phyloP scores from a whole-genome alignment of 2,888 invertebrate genomes.

The Drosophila lacicola region DNA sequence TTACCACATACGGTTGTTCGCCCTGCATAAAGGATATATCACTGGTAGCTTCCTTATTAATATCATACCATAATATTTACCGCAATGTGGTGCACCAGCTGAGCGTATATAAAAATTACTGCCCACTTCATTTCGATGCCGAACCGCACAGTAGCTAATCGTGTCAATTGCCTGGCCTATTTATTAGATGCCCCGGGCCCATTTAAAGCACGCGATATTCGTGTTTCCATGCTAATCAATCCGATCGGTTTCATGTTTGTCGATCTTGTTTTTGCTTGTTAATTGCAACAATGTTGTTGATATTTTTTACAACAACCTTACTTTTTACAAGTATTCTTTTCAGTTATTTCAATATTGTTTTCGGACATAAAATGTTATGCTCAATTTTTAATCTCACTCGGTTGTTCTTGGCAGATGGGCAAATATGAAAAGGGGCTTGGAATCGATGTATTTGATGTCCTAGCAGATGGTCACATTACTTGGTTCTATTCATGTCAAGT shows the following conservation, averaged over 20 bases:
- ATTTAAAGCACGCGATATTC: slow-evolving; percentile 49
- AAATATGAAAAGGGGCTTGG: too few relatives aligned
- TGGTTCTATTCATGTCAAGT: too few relatives aligned
- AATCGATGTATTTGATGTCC: too few relatives aligned
- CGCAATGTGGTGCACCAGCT: slow-evolving; percentile 47
- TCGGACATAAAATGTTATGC: neutral
- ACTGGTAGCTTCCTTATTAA: neutral
- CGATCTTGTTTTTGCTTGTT: slow-evolving; percentile 33
- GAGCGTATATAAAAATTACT: slow-evolving; percentile 26
- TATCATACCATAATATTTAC: slow-evolving; percentile 28
- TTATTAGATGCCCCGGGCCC: slow-evolving; percentile 35
- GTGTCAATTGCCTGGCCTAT: slow-evolving; percentile 33
- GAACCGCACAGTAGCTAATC: neutral
- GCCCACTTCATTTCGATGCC: slow-evolving; percentile 53
- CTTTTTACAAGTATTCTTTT: neutral
- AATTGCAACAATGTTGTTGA: slow-evolving; percentile 45
- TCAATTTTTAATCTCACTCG: neutral
- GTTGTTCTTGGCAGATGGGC: neutral
- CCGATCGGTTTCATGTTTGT: slow-evolving; percentile 11
- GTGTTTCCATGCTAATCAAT: slow-evolving; percentile 32
- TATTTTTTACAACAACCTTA: slow-evolving; percentile 6
- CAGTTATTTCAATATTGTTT: neutral
- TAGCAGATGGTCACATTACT: too few relatives aligned
- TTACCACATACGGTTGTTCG: slow-evolving; percentile 71
- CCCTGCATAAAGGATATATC: slow-evolving; percentile 25